Evolutionary conservation across 2,888 invertebrate species (phyloP), one percentile per base, ranked within the genome.

Genomic region (Drepana falcataria): DNA sequence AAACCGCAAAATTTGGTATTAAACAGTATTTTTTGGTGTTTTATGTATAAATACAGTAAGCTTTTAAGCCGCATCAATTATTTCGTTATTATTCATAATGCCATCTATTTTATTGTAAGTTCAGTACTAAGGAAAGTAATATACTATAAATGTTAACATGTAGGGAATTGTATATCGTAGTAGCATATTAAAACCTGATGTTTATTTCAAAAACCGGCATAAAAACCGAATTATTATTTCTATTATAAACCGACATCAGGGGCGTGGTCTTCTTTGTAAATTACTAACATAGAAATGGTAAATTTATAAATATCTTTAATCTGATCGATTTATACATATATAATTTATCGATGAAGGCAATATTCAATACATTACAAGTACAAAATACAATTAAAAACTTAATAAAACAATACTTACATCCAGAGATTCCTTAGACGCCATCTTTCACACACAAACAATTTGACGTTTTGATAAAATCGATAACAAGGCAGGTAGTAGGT

Each of bases 401-500:
- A 65, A 61, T 73, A 65, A 75, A 74, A 69, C 71, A 68, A 73
- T 82, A 91, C 91, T 91, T 71, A 91, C 91, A 77, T 91, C 91
- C 59, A 91, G 83, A 72, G 91, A 91, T 77, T 91, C 91, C 87
- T 91, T 91, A 61, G 91, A 91, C 91, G 91, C 91, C 91, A 91
- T 91, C 75, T 88, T 89, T 86, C 87, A 84, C 83, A 82, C 82
- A 86, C 83, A 87, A 86, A 85, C 83, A 84, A 78, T 82, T 86
- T 86, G 85, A 82, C 81, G 68, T 78, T 79, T 71, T 68, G 58
- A 61, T 68, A 78, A 75, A 81, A 83, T 84, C 87, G 75, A 86
- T 83, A 82, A 78, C 81, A 83, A 73, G 67, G 57, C 51, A 40
- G 9, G 65, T 73, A 66, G 58, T 9, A 9, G 44, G 65, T 70